A percentile compares a stretch with the other conserved stretches of the same genome.
These are phyloP conservation scores for Labrus mixtus DNA, from an alignment of 2,113 vertebrate species.

Conservation along the genomic window DNA sequence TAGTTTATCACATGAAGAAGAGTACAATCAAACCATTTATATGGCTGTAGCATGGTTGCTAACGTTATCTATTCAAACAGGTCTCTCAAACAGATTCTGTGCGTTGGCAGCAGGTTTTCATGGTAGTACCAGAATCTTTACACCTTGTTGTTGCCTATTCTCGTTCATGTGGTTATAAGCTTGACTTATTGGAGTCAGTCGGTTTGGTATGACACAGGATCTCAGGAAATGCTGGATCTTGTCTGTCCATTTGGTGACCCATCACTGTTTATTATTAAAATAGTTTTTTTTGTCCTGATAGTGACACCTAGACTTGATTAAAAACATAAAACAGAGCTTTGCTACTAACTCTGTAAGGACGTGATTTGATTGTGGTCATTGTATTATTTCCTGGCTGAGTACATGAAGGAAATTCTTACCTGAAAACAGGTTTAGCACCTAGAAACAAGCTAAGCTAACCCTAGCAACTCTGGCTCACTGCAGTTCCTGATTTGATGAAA, in stretches of 20 bases:
- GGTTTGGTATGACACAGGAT: constrained; percentile 36
- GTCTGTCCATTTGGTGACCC: neutral
- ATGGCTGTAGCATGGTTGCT: neutral
- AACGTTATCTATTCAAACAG: neutral
- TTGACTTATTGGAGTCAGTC: constrained; percentile 66
- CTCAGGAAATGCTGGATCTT: constrained; percentile 2
- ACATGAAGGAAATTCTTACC: too few species aligned
- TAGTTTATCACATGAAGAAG: neutral
- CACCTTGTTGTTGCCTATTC: neutral
- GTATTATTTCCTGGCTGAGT: too few species aligned
- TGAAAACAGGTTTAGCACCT: too few species aligned
- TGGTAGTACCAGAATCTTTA: constrained; percentile 16
- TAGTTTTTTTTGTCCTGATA: too few species aligned
- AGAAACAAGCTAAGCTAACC: too few species aligned
- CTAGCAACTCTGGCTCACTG: too few species aligned
- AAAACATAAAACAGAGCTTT: too few species aligned
- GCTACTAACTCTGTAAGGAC: too few species aligned
- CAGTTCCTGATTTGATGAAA: too few species aligned
- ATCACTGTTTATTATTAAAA: neutral
- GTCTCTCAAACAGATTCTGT: neutral
- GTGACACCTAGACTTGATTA: too few species aligned
- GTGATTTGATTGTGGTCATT: too few species aligned
- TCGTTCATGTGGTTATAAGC: constrained; percentile 53
- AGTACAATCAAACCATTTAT: neutral
- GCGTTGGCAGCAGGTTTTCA: neutral